Evolutionary conservation across 2,113 vertebrate species (phyloP).

Genomic region (Ranitomeya imitator): DNA sequence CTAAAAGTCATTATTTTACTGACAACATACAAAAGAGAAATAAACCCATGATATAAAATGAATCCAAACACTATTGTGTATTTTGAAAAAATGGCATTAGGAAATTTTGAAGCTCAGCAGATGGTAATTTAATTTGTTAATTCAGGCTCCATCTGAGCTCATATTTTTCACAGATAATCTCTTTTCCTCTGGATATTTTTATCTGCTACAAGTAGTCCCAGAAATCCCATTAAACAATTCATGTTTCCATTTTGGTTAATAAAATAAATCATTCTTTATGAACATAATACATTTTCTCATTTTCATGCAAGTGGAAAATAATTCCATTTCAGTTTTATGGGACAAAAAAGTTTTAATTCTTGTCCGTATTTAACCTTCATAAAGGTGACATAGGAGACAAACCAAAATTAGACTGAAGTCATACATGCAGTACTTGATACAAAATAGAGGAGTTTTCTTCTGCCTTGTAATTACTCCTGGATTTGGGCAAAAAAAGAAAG

Average conservation of each 20-base stretch:
- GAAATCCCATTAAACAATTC: slow-evolving; percentile 44
- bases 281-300: slow-evolving; percentile 7
- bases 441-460: no score
- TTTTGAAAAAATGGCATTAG: slow-evolving; percentile 35
- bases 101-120: slow-evolving; percentile 41
- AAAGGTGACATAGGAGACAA: not conserved
- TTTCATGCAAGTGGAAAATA: not conserved
- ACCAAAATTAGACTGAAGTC: not conserved
- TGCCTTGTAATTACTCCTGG: no score
- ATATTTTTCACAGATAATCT: slow-evolving; percentile 48
- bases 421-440: no score
- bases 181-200: slow-evolving; percentile 44
- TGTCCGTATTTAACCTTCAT: not conserved
- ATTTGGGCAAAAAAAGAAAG: no score
- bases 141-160: slow-evolving; percentile 47
- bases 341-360: not conserved
- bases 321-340: slow-evolving; percentile 13
- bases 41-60: not conserved
- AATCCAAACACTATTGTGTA: slow-evolving; percentile 11
- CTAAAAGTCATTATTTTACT: slow-evolving; percentile 9
- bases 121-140: slow-evolving; percentile 55
- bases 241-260: slow-evolving; percentile 39
- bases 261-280: slow-evolving; percentile 45
- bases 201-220: slow-evolving; percentile 39
- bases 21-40: not conserved